Percentiles rank a stretch among this genome's conserved stretches.
Conservation (phyloP, 2,113 vertebrate species). For the Raja brachyura region DNA sequence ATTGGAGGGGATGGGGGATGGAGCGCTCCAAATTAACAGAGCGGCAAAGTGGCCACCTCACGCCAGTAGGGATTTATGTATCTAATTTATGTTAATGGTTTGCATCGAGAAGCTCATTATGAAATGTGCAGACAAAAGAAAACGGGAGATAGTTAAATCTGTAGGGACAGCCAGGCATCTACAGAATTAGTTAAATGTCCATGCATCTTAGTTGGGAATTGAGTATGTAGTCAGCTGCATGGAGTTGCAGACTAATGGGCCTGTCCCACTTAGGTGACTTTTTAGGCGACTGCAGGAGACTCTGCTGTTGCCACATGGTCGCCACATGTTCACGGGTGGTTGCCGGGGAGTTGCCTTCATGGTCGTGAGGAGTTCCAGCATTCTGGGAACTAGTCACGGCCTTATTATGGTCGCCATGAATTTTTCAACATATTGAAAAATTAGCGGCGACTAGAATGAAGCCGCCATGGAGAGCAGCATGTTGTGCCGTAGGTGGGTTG, state of each 20-base stretch:
- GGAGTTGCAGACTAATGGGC: neutral
- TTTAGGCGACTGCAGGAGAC: too few species aligned
- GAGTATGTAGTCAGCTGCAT: neutral
- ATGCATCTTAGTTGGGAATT: neutral
- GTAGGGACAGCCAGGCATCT: neutral
- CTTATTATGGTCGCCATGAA: too few species aligned
- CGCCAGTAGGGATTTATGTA: neutral
- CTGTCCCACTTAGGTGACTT: too few species aligned
- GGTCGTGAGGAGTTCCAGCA: too few species aligned
- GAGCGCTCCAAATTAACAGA: neutral
- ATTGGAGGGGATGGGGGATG: neutral
- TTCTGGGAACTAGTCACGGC: too few species aligned
- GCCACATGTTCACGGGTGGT: too few species aligned
- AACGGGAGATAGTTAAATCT: neutral
- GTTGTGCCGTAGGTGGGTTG: too few species aligned
- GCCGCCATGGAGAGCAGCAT: too few species aligned
- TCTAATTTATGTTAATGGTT: constrained; percentile 12
- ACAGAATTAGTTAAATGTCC: neutral
- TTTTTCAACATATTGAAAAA: too few species aligned
- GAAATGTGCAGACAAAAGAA: neutral
- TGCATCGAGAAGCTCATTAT: constrained; percentile 1
- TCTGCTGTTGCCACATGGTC: too few species aligned
- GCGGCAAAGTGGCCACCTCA: neutral
- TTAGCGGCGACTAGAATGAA: too few species aligned
- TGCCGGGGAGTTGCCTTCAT: too few species aligned